Percentiles rank a stretch among this genome's conserved stretches.
These are phyloP conservation scores for Desmophyllum pertusum DNA, from an alignment of 92 coral and sea anemone species.

Conservation along the genomic window DNA sequence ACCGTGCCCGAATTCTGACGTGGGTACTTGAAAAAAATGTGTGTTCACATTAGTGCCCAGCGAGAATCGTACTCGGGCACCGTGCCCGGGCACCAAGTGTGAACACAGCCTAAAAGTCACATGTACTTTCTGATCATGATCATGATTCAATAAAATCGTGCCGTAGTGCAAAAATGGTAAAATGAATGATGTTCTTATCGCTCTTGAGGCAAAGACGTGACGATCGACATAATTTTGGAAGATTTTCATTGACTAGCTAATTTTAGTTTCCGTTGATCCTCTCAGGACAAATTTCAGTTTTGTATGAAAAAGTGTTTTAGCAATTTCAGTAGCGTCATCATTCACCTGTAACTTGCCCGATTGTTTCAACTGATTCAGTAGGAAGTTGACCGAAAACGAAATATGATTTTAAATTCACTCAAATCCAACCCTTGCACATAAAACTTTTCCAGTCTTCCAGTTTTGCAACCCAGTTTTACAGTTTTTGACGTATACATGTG, in stretches of 20 bases:
- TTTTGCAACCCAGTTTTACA: too few species aligned
- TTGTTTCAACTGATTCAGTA: not conserved
- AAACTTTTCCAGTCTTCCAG: too few species aligned
- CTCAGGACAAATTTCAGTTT: constrained; percentile 5
- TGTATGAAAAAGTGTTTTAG: not conserved
- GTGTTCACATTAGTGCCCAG: too few species aligned
- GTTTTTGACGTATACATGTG: too few species aligned
- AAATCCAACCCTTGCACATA: not conserved
- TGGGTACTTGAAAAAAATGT: too few species aligned
- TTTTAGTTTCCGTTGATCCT: too few species aligned
- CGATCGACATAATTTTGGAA: not conserved
- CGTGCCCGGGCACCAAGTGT: too few species aligned
- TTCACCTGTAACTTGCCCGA: not conserved
- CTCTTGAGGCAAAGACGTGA: not conserved
- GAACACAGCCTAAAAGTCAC: too few species aligned
- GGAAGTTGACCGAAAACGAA: not conserved
- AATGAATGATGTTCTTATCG: not conserved
- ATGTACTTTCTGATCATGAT: too few species aligned
- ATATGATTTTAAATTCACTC: not conserved
- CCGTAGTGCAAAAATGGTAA: not conserved
- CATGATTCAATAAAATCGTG: not conserved
- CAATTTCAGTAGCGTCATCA: not conserved
- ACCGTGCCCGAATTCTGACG: too few species aligned
- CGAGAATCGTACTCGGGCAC: too few species aligned
- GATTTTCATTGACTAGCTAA: not conserved